phyloP scores from a whole-genome alignment of 2,888 invertebrate genomes.

The Fragum whitleyi region DNA sequence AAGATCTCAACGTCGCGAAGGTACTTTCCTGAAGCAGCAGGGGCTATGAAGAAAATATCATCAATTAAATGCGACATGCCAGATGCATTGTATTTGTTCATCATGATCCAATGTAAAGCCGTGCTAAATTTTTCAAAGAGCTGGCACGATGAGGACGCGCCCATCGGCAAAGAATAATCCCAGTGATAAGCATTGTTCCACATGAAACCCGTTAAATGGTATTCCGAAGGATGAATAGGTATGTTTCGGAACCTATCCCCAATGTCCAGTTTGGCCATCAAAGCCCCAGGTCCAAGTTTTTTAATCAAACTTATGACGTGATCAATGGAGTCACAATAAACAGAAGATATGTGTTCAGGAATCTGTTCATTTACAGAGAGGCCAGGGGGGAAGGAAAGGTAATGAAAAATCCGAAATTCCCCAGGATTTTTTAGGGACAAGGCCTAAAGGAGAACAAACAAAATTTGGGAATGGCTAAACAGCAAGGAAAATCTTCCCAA shows the following conservation, averaged over 20 bases:
- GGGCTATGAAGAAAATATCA: conserved; percentile 40
- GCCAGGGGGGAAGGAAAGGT: conserved; percentile 44
- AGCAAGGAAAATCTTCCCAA: conserved; percentile 27
- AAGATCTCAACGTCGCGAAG: conserved; percentile 19
- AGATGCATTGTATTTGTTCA: conserved; percentile 8
- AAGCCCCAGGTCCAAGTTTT: conserved; percentile 25
- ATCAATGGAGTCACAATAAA: conserved; percentile 45
- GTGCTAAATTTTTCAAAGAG: conserved; percentile 49
- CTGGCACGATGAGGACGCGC: conserved; percentile 43
- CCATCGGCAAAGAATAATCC: conserved; percentile 55
- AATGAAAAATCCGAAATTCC: conserved; percentile 47
- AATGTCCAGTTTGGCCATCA: conserved; percentile 59
- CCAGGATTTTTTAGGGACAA: conserved; percentile 38
- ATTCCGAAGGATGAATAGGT: conserved; percentile 48
- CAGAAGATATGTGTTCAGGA: conserved; percentile 35
- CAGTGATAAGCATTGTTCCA: conserved; percentile 47
- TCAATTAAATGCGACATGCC: conserved; percentile 29
- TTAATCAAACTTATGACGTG: conserved; percentile 34
- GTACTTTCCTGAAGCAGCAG: conserved; percentile 9
- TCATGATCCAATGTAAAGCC: conserved; percentile 49
- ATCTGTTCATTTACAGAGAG: conserved; percentile 50
- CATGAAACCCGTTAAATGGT: conserved; percentile 52
- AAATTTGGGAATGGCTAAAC: conserved; percentile 38
- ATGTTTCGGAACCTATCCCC: conserved; percentile 56
- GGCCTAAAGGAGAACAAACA: conserved; percentile 49